Conservation (phyloP, 2,888 invertebrate genomes). For the Tenthredo mesomela region DNA sequence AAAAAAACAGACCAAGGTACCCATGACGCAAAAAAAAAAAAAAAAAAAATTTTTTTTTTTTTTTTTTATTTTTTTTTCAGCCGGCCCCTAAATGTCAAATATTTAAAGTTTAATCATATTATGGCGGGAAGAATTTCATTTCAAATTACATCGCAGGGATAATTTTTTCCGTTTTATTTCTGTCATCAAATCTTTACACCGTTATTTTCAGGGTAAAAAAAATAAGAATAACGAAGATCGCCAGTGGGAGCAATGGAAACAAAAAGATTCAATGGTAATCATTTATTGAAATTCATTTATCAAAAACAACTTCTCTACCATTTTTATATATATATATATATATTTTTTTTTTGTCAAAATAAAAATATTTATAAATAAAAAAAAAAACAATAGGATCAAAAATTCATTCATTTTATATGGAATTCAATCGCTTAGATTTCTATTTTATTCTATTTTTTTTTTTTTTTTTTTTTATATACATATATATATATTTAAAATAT, state of each 20-base stretch:
- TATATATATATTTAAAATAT: constrained; percentile 55
- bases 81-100: constrained; percentile 56
- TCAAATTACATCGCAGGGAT: constrained; percentile 50
- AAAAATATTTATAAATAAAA: not conserved
- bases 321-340: not conserved
- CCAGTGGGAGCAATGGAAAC: constrained; percentile 88
- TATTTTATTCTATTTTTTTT: constrained; percentile 55
- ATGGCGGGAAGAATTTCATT: constrained; percentile 59
- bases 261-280: constrained; percentile 85
- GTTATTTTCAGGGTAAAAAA: constrained; percentile 76
- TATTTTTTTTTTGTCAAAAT: not conserved
- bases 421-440: not conserved
- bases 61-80: constrained; percentile 58
- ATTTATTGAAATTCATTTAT: constrained; percentile 71
- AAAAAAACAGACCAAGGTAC: constrained; percentile 72
- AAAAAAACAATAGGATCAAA: not conserved
- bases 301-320: not conserved
- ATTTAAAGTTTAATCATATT: not conserved
- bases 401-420: not conserved
- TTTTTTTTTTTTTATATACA: no score
- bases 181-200: not conserved
- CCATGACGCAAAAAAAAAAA: not conserved
- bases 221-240: constrained; percentile 79
- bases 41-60: no score
- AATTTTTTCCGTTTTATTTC: constrained; percentile 25